These are phyloP conservation scores for Characodon lateralis DNA, from an alignment of 2,797 vertebrate genomes.

Conservation along the genomic window DNA sequence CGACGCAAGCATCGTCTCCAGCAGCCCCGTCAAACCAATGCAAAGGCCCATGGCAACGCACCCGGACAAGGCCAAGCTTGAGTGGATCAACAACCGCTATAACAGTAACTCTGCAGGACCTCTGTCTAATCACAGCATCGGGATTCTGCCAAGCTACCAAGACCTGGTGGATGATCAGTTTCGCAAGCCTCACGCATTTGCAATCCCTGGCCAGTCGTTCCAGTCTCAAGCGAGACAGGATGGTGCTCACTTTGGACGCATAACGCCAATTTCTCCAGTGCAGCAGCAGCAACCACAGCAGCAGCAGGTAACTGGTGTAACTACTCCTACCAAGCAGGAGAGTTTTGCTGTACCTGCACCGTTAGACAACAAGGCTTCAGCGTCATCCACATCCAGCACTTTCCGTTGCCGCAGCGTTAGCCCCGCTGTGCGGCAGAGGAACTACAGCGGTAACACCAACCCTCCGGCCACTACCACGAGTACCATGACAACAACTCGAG, in stretches of 20 bases:
- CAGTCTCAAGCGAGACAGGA: slow-evolving; percentile 91
- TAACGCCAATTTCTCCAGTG: slow-evolving; percentile 93
- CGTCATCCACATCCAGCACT: slow-evolving; percentile 82
- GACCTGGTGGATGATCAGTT: slow-evolving; percentile 97
- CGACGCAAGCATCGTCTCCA: slow-evolving; percentile 93
- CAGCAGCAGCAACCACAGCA: slow-evolving; percentile 61
- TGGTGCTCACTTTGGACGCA: slow-evolving; percentile 85
- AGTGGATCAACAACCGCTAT: slow-evolving; percentile 98
- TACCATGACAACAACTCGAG: slow-evolving; percentile 81
- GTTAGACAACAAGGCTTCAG: slow-evolving; percentile 88
- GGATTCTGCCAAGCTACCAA: slow-evolving; percentile 95
- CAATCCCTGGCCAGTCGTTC: slow-evolving; percentile 93
- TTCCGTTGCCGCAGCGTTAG: slow-evolving; percentile 97
- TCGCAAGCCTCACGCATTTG: slow-evolving; percentile 97
- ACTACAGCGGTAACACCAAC: slow-evolving; percentile 91
- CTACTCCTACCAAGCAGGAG: slow-evolving; percentile 88
- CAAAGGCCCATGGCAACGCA: slow-evolving; percentile 98
- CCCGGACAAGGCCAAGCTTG: slow-evolving; percentile 96
- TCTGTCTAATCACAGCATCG: slow-evolving; percentile 86
- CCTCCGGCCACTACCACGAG: slow-evolving; percentile 81
- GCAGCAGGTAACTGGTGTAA: slow-evolving; percentile 64
- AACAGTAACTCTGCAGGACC: slow-evolving; percentile 84
- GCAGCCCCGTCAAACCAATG: slow-evolving; percentile 98
- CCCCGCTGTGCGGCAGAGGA: slow-evolving; percentile 95
- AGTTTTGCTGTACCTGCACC: slow-evolving; percentile 98